Base-by-base conservation (phyloP, 2,113 vertebrate genomes). In the Lagopus leucura region DNA sequence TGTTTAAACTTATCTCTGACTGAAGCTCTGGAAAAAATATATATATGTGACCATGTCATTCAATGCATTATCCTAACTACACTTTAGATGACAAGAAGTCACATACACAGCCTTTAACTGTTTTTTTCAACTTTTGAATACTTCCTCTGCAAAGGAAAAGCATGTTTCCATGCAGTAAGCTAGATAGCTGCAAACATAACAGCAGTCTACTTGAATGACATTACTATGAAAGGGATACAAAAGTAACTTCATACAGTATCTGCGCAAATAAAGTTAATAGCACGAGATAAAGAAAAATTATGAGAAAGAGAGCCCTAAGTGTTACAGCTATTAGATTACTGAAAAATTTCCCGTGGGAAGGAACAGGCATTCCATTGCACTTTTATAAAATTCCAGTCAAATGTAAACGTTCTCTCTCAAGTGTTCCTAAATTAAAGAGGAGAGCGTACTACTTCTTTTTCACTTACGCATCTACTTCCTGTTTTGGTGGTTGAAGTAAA, bases 281-380 rank as follows among this genome's bases (percentile, higher is more conserved):
- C 78, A 91, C 60, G 15, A 89, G 92, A 90, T 48, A 80, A 83
- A 86, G 40, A 81, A 75, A 90, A 67, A 77, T 11, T 19, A 64
- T 76, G 32, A 60, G 38, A 61, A 79, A 91, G 64, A 60, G 19
- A 10, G 50, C 22, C 48, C 28, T 57, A 3, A 84, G 22, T 66
- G 57, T 65, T 74, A 65, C 5, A 77, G 70, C 40, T 82, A 27
- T 43, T 77, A 58, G 55, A 63, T 6, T 78, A 45, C 16, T 82
- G 74, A 82, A 83, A 76, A 65, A 78, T 69, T 85, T 82, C 63
- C 27, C 34, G 14, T 25, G 28, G 48, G 38, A 90, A 84, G 16
- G 24, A 66, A 55, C 48, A 75, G 25, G 18, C 75, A 45, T 6
- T 60, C 14, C 61, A 82, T 24, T 73, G 32, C 43, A 60, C 47